A percentile compares a stretch with the other conserved stretches of the same genome.
Evolutionary conservation across 2,113 vertebrate species (phyloP).

Genomic region (Ptyas mucosa): DNA sequence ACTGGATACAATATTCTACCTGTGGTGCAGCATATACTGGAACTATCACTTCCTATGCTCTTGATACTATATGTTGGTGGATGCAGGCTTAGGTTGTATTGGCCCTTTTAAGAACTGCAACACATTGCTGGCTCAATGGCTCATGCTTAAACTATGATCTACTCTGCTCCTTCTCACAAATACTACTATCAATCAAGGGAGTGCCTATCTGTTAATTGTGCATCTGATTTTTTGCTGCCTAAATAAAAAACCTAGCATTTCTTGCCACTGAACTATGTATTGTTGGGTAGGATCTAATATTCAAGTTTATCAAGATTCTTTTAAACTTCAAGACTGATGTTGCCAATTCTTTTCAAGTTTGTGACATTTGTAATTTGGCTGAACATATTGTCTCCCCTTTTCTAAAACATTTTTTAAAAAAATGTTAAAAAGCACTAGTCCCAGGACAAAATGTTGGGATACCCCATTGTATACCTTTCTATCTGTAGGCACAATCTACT

Average conservation of each 20-base stretch:
- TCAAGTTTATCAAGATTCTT: neutral
- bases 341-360: neutral
- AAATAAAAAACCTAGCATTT: neutral
- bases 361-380: neutral
- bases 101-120: neutral
- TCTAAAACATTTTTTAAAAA: neutral
- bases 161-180: neutral
- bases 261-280: neutral
- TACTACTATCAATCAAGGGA: neutral
- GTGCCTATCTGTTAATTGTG: neutral
- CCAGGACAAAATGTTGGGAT: neutral
- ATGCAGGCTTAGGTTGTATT: neutral
- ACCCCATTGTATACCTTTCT: neutral
- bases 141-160: neutral
- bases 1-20: neutral
- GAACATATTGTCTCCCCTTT: neutral
- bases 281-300: neutral
- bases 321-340: neutral
- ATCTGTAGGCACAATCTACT: neutral
- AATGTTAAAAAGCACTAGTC: neutral
- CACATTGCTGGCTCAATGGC: neutral
- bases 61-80: neutral
- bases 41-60: neutral
- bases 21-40: neutral
- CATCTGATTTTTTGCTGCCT: neutral